phyloP scores from a whole-genome alignment of 1,140 invertebrate genomes.

The Drosophila seguyi region DNA sequence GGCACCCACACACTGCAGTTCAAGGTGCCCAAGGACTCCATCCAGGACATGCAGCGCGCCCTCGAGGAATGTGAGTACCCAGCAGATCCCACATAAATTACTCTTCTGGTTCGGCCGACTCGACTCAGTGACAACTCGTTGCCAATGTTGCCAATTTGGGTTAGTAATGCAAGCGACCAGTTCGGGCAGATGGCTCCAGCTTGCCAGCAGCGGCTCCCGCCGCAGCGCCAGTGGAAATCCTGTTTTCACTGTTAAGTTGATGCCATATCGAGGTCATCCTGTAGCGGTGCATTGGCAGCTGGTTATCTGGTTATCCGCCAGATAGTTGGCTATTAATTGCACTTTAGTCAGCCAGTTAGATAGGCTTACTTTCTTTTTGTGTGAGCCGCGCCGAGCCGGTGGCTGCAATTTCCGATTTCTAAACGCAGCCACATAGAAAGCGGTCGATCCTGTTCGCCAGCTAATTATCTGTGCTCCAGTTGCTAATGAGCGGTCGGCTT shows the following conservation, averaged over 20 bases:
- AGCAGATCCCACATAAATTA: constrained; percentile 16
- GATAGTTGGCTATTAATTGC: constrained; percentile 70
- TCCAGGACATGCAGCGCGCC: constrained; percentile 89
- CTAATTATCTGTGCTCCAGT: constrained; percentile 75
- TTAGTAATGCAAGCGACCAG: constrained; percentile 74
- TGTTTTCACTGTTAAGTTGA: constrained; percentile 81
- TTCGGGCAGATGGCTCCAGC: constrained; percentile 35
- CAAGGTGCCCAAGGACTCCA: constrained; percentile 89
- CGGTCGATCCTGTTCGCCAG: constrained; percentile 71
- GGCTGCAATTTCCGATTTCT: constrained; percentile 71
- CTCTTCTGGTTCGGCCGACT: constrained; percentile 43
- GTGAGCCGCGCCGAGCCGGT: constrained; percentile 20
- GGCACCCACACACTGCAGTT: constrained; percentile 92
- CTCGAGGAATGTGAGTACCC: constrained; percentile 87
- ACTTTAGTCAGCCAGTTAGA: constrained; percentile 68
- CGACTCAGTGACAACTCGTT: constrained; percentile 15
- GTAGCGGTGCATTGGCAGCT: constrained; percentile 78
- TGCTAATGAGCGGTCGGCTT: constrained; percentile 71
- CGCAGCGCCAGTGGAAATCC: constrained; percentile 55
- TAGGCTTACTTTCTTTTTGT: constrained; percentile 77
- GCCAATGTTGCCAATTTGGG: constrained; percentile 67
- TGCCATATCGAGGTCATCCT: constrained; percentile 71
- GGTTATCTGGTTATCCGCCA: constrained; percentile 34
- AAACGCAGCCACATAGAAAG: constrained; percentile 71
- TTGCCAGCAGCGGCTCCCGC: neutral